Evolutionary conservation across 2,797 vertebrate genomes (phyloP).

Genomic region (Acomys russatus): DNA sequence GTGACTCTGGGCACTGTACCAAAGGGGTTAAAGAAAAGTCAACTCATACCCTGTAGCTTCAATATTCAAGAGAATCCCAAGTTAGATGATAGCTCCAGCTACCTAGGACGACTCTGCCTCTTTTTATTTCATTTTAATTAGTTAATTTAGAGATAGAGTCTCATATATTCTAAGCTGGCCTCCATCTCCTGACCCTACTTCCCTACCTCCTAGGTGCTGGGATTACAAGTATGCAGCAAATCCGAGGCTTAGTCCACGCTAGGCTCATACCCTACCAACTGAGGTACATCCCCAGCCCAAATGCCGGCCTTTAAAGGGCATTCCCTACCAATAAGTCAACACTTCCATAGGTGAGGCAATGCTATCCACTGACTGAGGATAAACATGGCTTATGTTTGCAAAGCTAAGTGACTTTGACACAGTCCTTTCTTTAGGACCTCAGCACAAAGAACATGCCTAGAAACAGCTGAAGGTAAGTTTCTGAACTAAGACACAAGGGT

Average conservation of each 20-base stretch:
- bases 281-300: not conserved
- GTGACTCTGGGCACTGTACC: not conserved
- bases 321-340: slow-evolving; percentile 21
- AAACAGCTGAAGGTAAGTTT: slow-evolving; percentile 24
- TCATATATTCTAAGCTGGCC: not conserved
- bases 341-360: slow-evolving; percentile 12
- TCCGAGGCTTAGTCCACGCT: not conserved
- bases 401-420: slow-evolving; percentile 51
- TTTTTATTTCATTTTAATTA: not conserved
- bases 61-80: not conserved
- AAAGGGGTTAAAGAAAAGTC: not conserved
- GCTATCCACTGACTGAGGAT: slow-evolving; percentile 5
- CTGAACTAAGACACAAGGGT: slow-evolving; percentile 17
- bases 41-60: not conserved
- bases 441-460: slow-evolving; percentile 12
- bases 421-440: slow-evolving; percentile 37
- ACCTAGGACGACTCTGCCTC: not conserved
- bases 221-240: not conserved
- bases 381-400: slow-evolving; percentile 18
- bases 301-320: not conserved
- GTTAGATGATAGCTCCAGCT: not conserved
- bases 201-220: not conserved
- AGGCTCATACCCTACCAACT: not conserved
- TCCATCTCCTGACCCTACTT: not conserved
- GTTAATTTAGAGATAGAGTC: not conserved